Evolutionary conservation across 1,140 invertebrate genomes (phyloP).

Genomic region (Eupristina koningsbergeri): DNA sequence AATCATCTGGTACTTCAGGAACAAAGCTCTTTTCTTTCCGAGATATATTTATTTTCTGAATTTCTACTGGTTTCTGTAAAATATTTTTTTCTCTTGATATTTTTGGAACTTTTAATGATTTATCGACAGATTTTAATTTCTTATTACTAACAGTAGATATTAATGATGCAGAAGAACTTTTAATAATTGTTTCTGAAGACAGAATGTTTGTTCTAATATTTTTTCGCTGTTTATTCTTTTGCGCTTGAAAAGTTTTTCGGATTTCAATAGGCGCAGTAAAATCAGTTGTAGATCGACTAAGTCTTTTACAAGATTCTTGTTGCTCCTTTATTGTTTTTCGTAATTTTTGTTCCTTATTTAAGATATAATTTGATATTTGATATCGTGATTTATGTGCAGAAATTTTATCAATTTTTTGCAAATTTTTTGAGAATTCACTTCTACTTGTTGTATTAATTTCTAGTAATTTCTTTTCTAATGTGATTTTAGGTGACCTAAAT

Average conservation of each 20-base stretch:
- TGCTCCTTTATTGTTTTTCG: conserved; percentile 61
- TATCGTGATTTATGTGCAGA: conserved; percentile 24
- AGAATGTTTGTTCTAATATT: conserved; percentile 52
- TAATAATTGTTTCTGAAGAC: conserved; percentile 64
- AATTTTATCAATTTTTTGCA: conserved; percentile 29
- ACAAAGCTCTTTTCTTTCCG: background rate
- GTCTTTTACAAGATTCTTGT: conserved; percentile 61
- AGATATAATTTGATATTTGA: conserved; percentile 25
- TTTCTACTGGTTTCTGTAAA: conserved; percentile 57
- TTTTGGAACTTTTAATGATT: conserved; percentile 69
- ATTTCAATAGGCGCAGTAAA: conserved; percentile 77
- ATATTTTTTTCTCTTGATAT: conserved; percentile 71
- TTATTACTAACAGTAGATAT: conserved; percentile 58
- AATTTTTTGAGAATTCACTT: conserved; percentile 46
- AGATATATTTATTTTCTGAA: background rate
- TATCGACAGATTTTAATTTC: conserved; percentile 66
- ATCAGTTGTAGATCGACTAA: conserved; percentile 71
- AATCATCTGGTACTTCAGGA: conserved; percentile 23
- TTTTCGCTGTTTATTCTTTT: conserved; percentile 52
- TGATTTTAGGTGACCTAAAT: conserved; percentile 49
- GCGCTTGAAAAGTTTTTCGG: conserved; percentile 74
- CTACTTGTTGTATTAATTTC: conserved; percentile 44
- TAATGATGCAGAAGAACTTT: conserved; percentile 67
- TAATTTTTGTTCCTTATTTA: conserved; percentile 55
- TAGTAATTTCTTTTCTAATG: conserved; percentile 46